Base-by-base conservation (phyloP, 1,140 invertebrate species). In the Dryas iulia region DNA sequence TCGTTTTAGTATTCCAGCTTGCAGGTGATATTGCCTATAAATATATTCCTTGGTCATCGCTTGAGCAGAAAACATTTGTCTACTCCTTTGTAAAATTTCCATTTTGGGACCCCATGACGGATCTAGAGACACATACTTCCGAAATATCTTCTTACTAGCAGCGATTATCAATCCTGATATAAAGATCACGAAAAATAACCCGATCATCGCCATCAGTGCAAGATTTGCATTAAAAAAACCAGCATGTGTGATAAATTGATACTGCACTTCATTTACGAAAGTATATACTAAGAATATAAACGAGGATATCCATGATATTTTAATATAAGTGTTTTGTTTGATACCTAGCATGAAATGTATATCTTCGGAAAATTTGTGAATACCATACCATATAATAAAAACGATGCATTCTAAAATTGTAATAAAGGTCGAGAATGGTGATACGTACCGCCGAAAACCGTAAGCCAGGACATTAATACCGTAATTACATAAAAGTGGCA, bases 31-130 rank as follows among this genome's bases (percentile, higher is more conserved):
- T 65, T 91, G 89, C 0, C 89, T 73, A 64, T 91, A 91, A 71
- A 91, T 81, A 59, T 90, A 91, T 69, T 91, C 89, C 61, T 90
- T 90, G 14, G 89, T 91, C 89, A 91, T 91, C 0, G 89, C 89
- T 66, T 90, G 87, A 0, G 86, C 86, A 0, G 81, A 79, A 66
- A 91, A 91, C 87, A 91, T 90, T 0, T 80, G 81, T 47, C 87
- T 76, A 65, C 89, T 91, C 7, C 87, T 77, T 62, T 79, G 77
- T 23, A 91, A 70, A 4, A 89, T 12, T 5, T 84, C 82, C 54
- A 58, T 75, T 18, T 66, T 75, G 0, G 87, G 89, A 0, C 87
- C 87, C 89, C 89, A 91, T 5, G 65, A 69, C 3, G 74, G 63
- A 61, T 86, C 79, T 54, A 89, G 30, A 6, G 63, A 24, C 7